Percentiles rank a stretch among this genome's conserved stretches.
Conservation (phyloP, 2,113 vertebrate genomes). For the Mus musculus region GRCm39 chr11:91716501-91717000, state of each 20-base stretch:
- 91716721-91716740: not conserved
- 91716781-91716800: not conserved
- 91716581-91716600: not conserved
- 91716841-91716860: not conserved
- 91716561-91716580: not conserved
- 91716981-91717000: not conserved
- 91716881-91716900: not conserved
- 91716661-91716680: not conserved
- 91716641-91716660: not conserved
- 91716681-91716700: not conserved
- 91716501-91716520: not conserved
- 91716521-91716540: not conserved
- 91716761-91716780: not conserved
- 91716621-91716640: not conserved
- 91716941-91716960: not conserved
- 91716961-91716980: not conserved
- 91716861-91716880: not conserved
- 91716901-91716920: not conserved
- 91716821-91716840: not conserved
- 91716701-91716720: not conserved
- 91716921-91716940: not conserved
- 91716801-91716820: not conserved
- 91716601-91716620: not conserved
- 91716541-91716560: not conserved
- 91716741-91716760: not conserved